Conservation (phyloP, 2,113 vertebrate genomes). For the Telmatochromis brachygnathus region DNA sequence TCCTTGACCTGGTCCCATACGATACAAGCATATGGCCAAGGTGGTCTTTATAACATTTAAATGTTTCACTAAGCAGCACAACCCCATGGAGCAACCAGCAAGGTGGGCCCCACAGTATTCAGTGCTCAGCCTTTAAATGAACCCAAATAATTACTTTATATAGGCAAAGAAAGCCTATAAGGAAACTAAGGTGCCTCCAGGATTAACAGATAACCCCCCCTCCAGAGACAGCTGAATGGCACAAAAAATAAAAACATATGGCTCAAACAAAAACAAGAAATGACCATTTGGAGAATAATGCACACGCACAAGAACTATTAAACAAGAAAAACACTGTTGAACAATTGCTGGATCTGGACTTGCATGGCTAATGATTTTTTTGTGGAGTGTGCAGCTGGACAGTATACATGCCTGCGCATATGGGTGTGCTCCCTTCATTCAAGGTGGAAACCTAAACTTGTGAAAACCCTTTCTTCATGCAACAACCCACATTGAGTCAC, state of each 20-base stretch:
- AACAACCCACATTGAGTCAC: not conserved
- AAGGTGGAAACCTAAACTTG: not conserved
- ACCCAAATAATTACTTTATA: not conserved
- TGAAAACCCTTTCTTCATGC: not conserved
- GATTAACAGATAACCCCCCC: not conserved
- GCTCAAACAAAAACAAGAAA: not conserved
- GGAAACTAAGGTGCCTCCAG: not conserved
- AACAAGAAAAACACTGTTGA: not conserved
- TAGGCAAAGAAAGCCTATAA: not conserved
- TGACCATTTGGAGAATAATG: not conserved
- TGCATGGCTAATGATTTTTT: not conserved
- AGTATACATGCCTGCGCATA: not conserved
- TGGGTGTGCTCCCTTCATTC: not conserved
- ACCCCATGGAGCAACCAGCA: not conserved
- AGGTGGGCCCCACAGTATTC: conserved; percentile 5
- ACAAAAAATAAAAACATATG: not conserved
- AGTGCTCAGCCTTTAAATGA: not conserved
- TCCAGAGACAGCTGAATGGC: not conserved
- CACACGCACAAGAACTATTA: not conserved
- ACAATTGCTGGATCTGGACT: not conserved
- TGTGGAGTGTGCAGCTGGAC: not conserved
- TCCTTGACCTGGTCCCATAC: not conserved
- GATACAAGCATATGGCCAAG: not conserved
- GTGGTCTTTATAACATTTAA: not conserved
- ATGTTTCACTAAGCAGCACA: not conserved